These are phyloP conservation scores for Cloeon dipterum DNA, from an alignment of 2,888 invertebrate species.

Conservation along the genomic window DNA sequence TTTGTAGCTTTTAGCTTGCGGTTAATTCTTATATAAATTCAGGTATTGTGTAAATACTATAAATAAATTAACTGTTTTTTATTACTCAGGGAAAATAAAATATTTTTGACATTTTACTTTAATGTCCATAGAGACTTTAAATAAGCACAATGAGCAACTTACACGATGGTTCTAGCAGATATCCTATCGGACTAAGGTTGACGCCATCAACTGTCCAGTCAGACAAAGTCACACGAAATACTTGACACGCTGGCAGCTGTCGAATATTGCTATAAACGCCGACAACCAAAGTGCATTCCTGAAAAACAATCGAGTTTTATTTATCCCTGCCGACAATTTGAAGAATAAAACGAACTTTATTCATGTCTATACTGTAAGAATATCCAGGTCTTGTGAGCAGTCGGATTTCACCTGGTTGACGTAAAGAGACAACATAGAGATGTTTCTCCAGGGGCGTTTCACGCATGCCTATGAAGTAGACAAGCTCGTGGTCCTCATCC, in stretches of 20 bases:
- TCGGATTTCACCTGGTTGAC: slow-evolving; percentile 43
- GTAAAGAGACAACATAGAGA: slow-evolving; percentile 60
- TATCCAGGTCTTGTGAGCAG: slow-evolving; percentile 62
- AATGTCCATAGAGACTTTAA: no score
- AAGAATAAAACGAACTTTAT: slow-evolving; percentile 27
- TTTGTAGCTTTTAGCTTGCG: no score
- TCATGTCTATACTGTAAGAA: slow-evolving; percentile 64
- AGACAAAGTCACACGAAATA: slow-evolving; percentile 36
- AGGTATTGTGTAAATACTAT: no score
- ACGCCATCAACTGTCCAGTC: slow-evolving; percentile 46
- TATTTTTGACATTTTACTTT: no score
- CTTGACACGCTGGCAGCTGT: slow-evolving; percentile 41
- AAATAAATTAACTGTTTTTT: no score
- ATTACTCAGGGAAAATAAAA: no score
- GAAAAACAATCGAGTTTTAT: slow-evolving; percentile 11
- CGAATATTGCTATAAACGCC: slow-evolving; percentile 66
- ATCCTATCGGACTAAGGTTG: slow-evolving; percentile 41
- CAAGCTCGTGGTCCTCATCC: slow-evolving; percentile 48
- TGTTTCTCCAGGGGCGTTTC: slow-evolving; percentile 87
- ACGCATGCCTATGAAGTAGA: slow-evolving; percentile 76
- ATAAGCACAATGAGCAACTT: no score
- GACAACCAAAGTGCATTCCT: slow-evolving; percentile 60
- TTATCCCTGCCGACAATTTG: neutral
- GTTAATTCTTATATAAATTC: no score
- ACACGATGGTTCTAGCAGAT: slow-evolving; percentile 37